Percentiles rank a stretch among this genome's conserved stretches.
These are phyloP conservation scores for Myodes glareolus DNA, from an alignment of 2,113 vertebrate genomes.

Conservation along the genomic window DNA sequence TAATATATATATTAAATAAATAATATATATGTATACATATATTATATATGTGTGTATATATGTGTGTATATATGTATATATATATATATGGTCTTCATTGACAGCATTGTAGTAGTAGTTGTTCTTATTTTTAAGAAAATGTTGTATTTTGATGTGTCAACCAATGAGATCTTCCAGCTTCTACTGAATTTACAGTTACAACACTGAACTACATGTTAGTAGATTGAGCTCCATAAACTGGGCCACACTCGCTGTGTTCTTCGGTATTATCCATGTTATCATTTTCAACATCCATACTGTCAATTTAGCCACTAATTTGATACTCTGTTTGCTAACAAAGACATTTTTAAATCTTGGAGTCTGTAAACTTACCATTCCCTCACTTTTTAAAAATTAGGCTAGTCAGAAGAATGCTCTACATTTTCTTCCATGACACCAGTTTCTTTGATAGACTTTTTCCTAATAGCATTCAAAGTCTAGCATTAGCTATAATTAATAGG, in stretches of 20 bases:
- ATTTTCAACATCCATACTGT: not conserved
- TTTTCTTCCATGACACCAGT: not conserved
- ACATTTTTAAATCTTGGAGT: constrained; percentile 14
- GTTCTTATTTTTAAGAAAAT: not conserved
- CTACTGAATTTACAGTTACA: not conserved
- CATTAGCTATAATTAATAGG: not conserved
- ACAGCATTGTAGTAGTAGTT: not conserved
- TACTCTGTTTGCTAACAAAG: not conserved
- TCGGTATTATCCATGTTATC: not conserved
- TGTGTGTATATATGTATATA: not conserved
- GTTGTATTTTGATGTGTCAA: not conserved
- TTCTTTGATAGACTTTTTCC: not conserved
- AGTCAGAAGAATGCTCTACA: not conserved
- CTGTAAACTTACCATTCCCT: not conserved
- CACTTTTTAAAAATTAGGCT: not conserved
- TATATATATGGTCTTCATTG: not conserved
- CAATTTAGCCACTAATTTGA: constrained; percentile 32
- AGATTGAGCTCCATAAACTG: not conserved
- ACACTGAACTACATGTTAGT: not conserved
- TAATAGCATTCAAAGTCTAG: not conserved
- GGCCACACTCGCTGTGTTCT: not conserved
- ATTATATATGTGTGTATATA: not conserved
- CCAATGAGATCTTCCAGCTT: not conserved
- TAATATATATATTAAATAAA: too few relatives aligned
- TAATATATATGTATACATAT: not conserved